phyloP scores from a whole-genome alignment of 2,888 invertebrate genomes.

The Petrophora chlorosata region DNA sequence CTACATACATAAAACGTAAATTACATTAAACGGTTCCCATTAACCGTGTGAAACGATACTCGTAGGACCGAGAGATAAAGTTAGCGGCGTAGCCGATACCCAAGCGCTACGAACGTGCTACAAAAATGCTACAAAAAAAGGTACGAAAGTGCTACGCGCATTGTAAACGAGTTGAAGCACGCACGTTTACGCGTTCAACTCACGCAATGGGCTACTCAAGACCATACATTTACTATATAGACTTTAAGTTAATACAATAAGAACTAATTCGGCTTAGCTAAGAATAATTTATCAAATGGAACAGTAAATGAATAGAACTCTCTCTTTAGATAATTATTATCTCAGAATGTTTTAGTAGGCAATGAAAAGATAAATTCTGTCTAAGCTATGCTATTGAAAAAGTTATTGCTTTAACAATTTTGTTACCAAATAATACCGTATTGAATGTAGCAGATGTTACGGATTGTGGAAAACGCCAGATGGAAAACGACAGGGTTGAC shows the following conservation, averaged over 20 bases:
- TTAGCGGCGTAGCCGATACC: constrained; percentile 20
- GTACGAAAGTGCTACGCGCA: constrained; percentile 25
- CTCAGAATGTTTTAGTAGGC: too few relatives aligned
- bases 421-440: too few relatives aligned
- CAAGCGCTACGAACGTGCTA: constrained; percentile 28
- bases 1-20: too few relatives aligned
- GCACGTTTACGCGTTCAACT: constrained; percentile 14
- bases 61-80: constrained; percentile 12
- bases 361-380: too few relatives aligned
- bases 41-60: neutral
- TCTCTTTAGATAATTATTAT: neutral
- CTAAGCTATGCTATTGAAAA: too few relatives aligned
- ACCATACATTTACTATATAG: neutral
- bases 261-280: neutral
- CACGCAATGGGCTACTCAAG: constrained; percentile 26
- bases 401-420: too few relatives aligned
- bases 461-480: too few relatives aligned
- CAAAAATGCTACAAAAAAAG: constrained; percentile 4
- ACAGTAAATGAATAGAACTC: neutral
- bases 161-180: constrained; percentile 27
- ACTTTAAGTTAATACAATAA: neutral
- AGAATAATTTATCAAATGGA: neutral
- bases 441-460: too few relatives aligned
- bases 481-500: too few relatives aligned
- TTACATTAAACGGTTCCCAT: neutral